Evolutionary conservation across 2,113 vertebrate species (phyloP).

Genomic region (Paratilapia polleni): DNA sequence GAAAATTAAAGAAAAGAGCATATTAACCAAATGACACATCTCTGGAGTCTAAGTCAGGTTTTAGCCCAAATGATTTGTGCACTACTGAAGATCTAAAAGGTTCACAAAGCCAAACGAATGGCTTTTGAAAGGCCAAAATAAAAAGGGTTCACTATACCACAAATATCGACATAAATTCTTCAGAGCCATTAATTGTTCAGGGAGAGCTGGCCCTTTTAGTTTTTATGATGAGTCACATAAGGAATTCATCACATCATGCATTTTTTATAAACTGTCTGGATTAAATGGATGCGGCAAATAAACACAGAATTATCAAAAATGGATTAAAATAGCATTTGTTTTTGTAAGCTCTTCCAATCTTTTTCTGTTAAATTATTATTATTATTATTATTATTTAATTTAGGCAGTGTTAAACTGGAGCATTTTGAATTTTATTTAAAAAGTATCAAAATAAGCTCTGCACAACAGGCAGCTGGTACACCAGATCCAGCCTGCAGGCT

Average conservation of each 20-base stretch:
- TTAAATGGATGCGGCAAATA: constrained; percentile 26
- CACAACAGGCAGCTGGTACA: constrained; percentile 27
- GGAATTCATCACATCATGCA: constrained; percentile 34
- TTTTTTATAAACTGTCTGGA: constrained; percentile 45
- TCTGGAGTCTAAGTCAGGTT: constrained; percentile 5
- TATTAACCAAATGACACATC: constrained; percentile 14
- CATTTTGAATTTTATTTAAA: background rate
- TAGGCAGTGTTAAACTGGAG: background rate
- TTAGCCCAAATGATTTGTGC: constrained; percentile 21
- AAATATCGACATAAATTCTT: constrained; percentile 13
- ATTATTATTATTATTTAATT: background rate
- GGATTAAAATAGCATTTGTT: constrained; percentile 8
- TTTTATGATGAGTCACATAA: constrained; percentile 25
- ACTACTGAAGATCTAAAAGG: constrained; percentile 31
- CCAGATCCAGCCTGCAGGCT: background rate
- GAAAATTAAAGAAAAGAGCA: constrained; percentile 2
- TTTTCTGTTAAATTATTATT: no score
- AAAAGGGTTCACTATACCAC: constrained; percentile 22
- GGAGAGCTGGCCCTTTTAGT: constrained; percentile 1
- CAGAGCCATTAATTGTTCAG: constrained; percentile 36
- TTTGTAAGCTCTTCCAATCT: background rate
- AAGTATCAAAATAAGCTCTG: background rate
- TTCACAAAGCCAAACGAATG: constrained; percentile 23
- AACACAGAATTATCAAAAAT: background rate
- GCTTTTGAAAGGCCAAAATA: constrained; percentile 32